These are phyloP conservation scores for Troides helena DNA, from an alignment of 2,888 invertebrate species.

Conservation along the genomic window DNA sequence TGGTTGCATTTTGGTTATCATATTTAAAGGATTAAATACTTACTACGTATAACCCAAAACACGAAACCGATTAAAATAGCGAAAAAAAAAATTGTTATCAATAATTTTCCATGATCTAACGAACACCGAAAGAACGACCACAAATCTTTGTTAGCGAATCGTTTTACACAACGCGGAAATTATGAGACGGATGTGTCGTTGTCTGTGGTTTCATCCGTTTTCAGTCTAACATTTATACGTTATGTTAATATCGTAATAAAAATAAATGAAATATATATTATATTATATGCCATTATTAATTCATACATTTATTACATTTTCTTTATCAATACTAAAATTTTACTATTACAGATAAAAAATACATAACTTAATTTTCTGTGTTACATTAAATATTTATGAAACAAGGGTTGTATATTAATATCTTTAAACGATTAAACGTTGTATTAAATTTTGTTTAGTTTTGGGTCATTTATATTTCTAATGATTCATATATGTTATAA, in stretches of 20 bases:
- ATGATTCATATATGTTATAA: too few species aligned
- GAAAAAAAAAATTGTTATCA: constrained; percentile 33
- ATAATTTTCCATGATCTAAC: constrained; percentile 36
- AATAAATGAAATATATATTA: neutral
- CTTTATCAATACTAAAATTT: neutral
- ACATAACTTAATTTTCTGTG: too few species aligned
- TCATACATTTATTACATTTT: neutral
- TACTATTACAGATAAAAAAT: neutral
- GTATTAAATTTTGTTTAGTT: too few species aligned
- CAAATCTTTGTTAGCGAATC: constrained; percentile 21
- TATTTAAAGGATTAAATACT: constrained; percentile 47
- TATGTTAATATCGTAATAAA: neutral
- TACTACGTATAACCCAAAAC: constrained; percentile 33
- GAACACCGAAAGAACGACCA: constrained; percentile 22
- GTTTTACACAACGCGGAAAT: constrained; percentile 30
- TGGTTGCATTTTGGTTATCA: constrained; percentile 78
- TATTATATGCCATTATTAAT: neutral
- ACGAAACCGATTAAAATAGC: constrained; percentile 36
- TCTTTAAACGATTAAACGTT: too few species aligned
- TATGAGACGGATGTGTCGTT: constrained; percentile 22
- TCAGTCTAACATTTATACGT: constrained; percentile 4
- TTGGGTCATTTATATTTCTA: too few species aligned
- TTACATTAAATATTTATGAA: too few species aligned
- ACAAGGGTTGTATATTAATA: too few species aligned
- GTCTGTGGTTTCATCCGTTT: constrained; percentile 26